Evolutionary conservation across 2,113 vertebrate genomes (phyloP).

Genomic region (Brachyhypopomus occidentalis): DNA sequence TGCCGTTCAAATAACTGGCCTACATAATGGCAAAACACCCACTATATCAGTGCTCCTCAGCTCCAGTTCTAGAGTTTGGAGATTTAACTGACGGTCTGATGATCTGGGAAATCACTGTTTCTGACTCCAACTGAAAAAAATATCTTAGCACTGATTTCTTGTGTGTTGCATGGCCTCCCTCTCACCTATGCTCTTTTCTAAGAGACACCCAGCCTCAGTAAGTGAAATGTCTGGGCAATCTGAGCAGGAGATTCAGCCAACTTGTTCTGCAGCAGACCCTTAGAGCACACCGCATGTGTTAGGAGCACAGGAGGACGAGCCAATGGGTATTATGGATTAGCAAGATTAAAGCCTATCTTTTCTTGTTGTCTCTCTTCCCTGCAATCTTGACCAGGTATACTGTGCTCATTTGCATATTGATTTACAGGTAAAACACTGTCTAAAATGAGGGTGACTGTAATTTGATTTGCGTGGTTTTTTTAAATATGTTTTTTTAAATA

Average conservation of each 20-base stretch:
- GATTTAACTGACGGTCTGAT: no score
- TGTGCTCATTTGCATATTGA: not conserved
- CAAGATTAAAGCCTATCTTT: slow-evolving; percentile 42
- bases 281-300: slow-evolving; percentile 70
- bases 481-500: no score
- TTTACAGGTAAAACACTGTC: not conserved
- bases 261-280: slow-evolving; percentile 64
- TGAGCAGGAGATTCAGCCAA: slow-evolving; percentile 58
- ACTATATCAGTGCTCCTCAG: no score
- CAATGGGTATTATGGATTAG: slow-evolving; percentile 51
- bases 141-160: no score
- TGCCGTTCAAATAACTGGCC: not conserved
- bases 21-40: slow-evolving; percentile 46
- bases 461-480: no score
- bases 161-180: slow-evolving; percentile 44
- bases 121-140: no score
- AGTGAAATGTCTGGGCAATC: slow-evolving; percentile 54
- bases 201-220: slow-evolving; percentile 67
- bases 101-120: no score
- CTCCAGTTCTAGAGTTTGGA: no score
- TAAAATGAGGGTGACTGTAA: not conserved
- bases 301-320: slow-evolving; percentile 38
- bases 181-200: slow-evolving; percentile 65
- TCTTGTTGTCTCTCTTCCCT: slow-evolving; percentile 8
- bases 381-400: slow-evolving; percentile 14